Conservation (phyloP, 2,888 invertebrate species). For the Tryphoninae sp. region DNA sequence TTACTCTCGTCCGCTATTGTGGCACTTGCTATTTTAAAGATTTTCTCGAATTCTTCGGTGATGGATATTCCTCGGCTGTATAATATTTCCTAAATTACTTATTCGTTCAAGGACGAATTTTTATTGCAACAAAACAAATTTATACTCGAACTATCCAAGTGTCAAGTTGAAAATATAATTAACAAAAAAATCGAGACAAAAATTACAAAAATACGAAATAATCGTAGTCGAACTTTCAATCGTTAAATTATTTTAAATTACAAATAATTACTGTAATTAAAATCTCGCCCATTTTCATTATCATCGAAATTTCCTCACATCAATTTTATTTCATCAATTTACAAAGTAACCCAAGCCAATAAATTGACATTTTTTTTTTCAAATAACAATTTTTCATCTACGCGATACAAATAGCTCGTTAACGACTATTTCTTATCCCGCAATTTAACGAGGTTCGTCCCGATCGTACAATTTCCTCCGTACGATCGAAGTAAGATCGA, state of each 20-base stretch:
- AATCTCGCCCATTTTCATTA: too few species aligned
- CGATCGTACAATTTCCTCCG: neutral
- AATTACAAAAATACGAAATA: too few species aligned
- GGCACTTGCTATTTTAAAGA: constrained; percentile 10
- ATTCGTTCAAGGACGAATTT: constrained; percentile 36
- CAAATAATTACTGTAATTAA: too few species aligned
- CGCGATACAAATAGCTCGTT: too few species aligned
- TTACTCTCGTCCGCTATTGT: constrained; percentile 30
- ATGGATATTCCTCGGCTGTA: constrained; percentile 15
- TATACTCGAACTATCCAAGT: neutral
- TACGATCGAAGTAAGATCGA: neutral
- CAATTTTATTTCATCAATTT: too few species aligned
- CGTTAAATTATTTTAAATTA: too few species aligned
- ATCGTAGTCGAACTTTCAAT: too few species aligned
- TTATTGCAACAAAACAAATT: neutral
- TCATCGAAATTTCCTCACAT: too few species aligned
- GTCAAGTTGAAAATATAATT: neutral
- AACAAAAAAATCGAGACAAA: too few species aligned
- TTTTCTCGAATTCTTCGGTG: neutral
- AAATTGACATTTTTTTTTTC: too few species aligned
- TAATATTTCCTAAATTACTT: constrained; percentile 8
- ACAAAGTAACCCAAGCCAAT: too few species aligned
- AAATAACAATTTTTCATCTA: too few species aligned
- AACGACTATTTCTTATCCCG: neutral
- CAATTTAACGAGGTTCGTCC: neutral